Percentiles rank a stretch among this genome's conserved stretches.
These are phyloP conservation scores for Equus przewalskii DNA, from an alignment of 2,113 vertebrate species.

Conservation along the genomic window DNA sequence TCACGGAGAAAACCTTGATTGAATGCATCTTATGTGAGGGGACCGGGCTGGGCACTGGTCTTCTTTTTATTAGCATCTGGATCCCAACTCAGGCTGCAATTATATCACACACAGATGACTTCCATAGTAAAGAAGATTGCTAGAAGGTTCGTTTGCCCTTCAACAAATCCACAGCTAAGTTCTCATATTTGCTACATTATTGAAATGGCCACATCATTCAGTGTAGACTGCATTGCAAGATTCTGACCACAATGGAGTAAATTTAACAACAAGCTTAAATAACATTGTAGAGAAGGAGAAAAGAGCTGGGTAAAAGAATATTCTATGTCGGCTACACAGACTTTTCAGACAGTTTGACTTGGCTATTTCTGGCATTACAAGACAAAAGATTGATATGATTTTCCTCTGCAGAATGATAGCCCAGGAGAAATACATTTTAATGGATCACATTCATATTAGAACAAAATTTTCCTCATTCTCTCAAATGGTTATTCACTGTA, in stretches of 20 bases:
- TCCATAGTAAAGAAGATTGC: not conserved
- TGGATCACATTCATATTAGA: conserved; percentile 58
- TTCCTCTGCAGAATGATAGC: not conserved
- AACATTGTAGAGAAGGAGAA: not conserved
- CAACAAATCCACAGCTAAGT: not conserved
- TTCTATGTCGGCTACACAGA: not conserved
- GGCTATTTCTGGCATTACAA: not conserved
- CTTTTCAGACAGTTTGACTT: not conserved
- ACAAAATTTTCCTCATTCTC: conserved; percentile 45
- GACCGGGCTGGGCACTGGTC: not conserved
- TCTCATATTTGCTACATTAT: not conserved
- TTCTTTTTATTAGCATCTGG: not conserved
- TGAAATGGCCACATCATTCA: not conserved
- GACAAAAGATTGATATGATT: conserved; percentile 46
- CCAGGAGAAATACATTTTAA: conserved; percentile 72
- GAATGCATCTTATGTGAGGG: not conserved
- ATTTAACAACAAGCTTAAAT: conserved; percentile 14
- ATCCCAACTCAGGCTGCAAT: not conserved
- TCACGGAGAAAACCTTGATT: not conserved
- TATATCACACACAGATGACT: not conserved
- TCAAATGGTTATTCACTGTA: conserved; percentile 65
- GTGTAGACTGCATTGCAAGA: not conserved
- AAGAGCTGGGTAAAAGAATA: not conserved
- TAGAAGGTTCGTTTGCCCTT: conserved; percentile 24
- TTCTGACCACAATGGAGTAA: not conserved